Base-by-base conservation (phyloP, 2,797 vertebrate genomes). In the Glossophaga mutica region DNA sequence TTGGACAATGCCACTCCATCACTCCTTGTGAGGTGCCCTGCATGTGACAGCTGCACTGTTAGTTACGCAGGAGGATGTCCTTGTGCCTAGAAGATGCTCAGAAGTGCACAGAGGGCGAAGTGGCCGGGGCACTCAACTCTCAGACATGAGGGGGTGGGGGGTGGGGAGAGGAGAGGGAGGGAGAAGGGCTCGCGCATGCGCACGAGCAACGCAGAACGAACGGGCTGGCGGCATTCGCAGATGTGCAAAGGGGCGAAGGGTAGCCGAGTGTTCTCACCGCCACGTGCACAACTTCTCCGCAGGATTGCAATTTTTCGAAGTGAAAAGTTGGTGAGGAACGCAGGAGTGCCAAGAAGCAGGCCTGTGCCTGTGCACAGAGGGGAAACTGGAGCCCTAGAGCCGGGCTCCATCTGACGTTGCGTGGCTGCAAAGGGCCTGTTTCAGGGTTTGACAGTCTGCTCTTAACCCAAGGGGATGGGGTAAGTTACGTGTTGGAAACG, bases 401-500 rank as follows among this genome's bases (percentile, higher is more conserved):
- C 48, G 86, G 85, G 77, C 77, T 62, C 85, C 62, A 94, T 84
- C 65, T 76, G 76, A 83, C 14, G 94, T 44, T 19, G 37, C 39
- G 4, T 0, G 77, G 48, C 34, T 74, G n/a, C 50, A 48, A 71
- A 74, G 83, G 57, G 76, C 34, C 59, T 55, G 68, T 39, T 82
- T 42, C n/a, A 65, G 85, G 82, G 46, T 70, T 84, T 42, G 87
- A 91, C 68, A 78, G 59, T 62, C 14, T 5, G 8, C 90, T 78
- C 34, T 96, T 83, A 48, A n/a, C 92, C 89, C 59, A 74, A 65
- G 79, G 59, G 26, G 92, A 87, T 29, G 84, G 34, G 68, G 57
- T 65, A 84, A 93, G 73, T 76, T 42, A 52, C 90, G 57, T 65
- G 48, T 85, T 46, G 95, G 93, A 91, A 95, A 93, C 82, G 79